Evolutionary conservation across 1,140 invertebrate species (phyloP).

Genomic region (Thaumatotibia leucotreta): DNA sequence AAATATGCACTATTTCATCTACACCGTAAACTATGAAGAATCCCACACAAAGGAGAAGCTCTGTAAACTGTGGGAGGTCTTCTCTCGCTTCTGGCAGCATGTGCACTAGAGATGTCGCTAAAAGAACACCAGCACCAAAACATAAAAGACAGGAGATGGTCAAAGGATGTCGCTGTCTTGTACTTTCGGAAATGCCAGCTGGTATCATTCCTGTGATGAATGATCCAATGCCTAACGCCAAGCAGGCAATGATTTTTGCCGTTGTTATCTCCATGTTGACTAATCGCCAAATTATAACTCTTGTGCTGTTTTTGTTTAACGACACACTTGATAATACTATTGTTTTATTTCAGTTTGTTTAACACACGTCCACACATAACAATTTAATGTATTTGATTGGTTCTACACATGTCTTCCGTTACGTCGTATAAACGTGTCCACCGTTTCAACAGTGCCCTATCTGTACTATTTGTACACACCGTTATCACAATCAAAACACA

Average conservation of each 20-base stretch:
- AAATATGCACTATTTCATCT: slow-evolving; percentile 85
- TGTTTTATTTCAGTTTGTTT: not conserved
- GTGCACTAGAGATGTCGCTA: slow-evolving; percentile 89
- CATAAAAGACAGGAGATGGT: slow-evolving; percentile 83
- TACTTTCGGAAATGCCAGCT: slow-evolving; percentile 76
- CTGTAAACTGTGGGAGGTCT: slow-evolving; percentile 78
- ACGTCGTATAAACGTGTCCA: not conserved
- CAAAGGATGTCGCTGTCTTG: slow-evolving; percentile 76
- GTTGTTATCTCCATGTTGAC: slow-evolving; percentile 64
- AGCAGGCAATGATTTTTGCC: slow-evolving; percentile 84
- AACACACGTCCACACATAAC: not conserved
- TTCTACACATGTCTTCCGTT: not conserved
- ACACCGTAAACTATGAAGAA: slow-evolving; percentile 89
- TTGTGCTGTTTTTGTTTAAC: not conserved
- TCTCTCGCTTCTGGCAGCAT: slow-evolving; percentile 88
- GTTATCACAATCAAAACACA: slow-evolving; percentile 13
- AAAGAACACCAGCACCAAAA: slow-evolving; percentile 90
- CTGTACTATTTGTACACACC: slow-evolving; percentile 13
- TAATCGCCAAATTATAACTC: not conserved
- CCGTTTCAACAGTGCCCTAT: not conserved
- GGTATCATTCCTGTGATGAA: slow-evolving; percentile 83
- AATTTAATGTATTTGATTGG: not conserved
- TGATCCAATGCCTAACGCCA: slow-evolving; percentile 81
- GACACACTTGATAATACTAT: not conserved
- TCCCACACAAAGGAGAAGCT: slow-evolving; percentile 84